Conservation (phyloP, 2,797 vertebrate genomes). For the Lateolabrax maculatus region DNA sequence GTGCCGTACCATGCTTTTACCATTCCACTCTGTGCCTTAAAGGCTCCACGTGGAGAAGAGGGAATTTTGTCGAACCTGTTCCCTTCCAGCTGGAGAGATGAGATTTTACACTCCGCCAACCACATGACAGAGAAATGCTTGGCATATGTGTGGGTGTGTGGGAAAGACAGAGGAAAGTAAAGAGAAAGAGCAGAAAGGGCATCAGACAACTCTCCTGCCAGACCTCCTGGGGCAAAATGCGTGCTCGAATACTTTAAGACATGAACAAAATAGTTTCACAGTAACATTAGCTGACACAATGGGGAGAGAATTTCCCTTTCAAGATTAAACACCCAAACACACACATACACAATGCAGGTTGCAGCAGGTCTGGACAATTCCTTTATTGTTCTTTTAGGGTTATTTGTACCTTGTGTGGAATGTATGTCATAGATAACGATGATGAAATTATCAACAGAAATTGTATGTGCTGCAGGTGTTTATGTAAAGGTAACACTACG, state of each 20-base stretch:
- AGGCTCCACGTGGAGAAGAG: slow-evolving; percentile 72
- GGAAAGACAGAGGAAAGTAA: slow-evolving; percentile 48
- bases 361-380: slow-evolving; percentile 84
- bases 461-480: not conserved
- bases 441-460: slow-evolving; percentile 18
- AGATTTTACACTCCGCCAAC: slow-evolving; percentile 78
- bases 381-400: slow-evolving; percentile 75
- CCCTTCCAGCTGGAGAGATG: slow-evolving; percentile 84
- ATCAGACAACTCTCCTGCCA: slow-evolving; percentile 84
- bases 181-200: slow-evolving; percentile 70
- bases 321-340: slow-evolving; percentile 81
- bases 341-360: slow-evolving; percentile 79
- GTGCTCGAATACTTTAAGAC: slow-evolving; percentile 86
- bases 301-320: slow-evolving; percentile 77
- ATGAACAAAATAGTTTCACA: slow-evolving; percentile 79
- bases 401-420: slow-evolving; percentile 48
- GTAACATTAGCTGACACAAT: slow-evolving; percentile 84
- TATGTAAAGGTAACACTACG: not conserved
- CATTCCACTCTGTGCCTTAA: slow-evolving; percentile 69
- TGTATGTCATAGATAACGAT: slow-evolving; percentile 33
- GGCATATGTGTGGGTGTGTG: slow-evolving; percentile 49
- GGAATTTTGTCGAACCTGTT: slow-evolving; percentile 92
- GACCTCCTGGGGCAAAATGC: slow-evolving; percentile 87
- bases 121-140: slow-evolving; percentile 75
- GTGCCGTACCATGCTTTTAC: slow-evolving; percentile 78